Conservation (phyloP, 2,797 vertebrate genomes). For the Centropyge bicolor region DNA sequence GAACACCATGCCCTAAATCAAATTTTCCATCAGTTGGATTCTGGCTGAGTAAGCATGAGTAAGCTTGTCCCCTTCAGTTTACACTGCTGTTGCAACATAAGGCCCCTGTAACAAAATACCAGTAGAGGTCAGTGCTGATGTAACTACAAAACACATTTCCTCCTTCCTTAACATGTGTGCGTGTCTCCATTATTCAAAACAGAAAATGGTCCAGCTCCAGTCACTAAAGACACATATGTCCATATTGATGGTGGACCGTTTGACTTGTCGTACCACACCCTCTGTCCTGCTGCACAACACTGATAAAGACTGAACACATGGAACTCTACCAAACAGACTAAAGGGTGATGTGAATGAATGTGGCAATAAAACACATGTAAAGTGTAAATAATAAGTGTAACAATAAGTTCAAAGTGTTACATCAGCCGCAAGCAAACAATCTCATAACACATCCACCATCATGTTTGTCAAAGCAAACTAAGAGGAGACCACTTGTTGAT, state of each 20-base stretch:
- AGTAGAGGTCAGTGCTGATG: background rate
- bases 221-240: background rate
- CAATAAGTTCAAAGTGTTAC: background rate
- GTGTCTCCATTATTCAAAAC: background rate
- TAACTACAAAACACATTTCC: background rate
- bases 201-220: background rate
- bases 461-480: fast-evolving
- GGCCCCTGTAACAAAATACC: background rate
- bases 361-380: background rate
- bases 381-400: no score
- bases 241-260: background rate
- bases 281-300: slow-evolving; percentile 66
- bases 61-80: background rate
- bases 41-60: background rate
- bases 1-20: background rate
- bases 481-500: slow-evolving; percentile 32
- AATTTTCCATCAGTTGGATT: background rate
- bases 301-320: slow-evolving; percentile 73
- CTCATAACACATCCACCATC: fast-evolving
- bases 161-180: background rate
- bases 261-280: slow-evolving; percentile 65
- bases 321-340: background rate
- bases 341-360: background rate
- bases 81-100: slow-evolving; percentile 12
- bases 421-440: background rate